phyloP scores from a whole-genome alignment of 30 jellyfish, hydroid and myxozoan species.

The Rhopilema esculentum region DNA sequence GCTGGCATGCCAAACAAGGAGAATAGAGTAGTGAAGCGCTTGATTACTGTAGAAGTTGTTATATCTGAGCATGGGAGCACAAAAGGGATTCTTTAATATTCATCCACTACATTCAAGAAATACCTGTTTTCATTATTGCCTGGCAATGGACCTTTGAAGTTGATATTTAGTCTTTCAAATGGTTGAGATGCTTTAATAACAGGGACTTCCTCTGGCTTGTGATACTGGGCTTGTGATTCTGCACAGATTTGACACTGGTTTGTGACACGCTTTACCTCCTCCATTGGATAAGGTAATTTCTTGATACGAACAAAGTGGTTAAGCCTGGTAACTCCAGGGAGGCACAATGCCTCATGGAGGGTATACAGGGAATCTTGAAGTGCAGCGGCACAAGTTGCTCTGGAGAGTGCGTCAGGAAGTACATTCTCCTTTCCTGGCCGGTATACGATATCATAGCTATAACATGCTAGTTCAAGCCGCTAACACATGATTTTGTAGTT shows the following conservation, averaged over 20 bases:
- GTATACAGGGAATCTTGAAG: conserved; percentile 5
- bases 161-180: conserved; percentile 37
- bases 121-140: conserved; percentile 28
- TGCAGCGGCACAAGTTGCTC: conserved; percentile 54
- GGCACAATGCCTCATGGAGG: conserved; percentile 77
- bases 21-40: conserved; percentile 35
- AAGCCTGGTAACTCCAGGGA: conserved; percentile 78
- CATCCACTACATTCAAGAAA: conserved; percentile 67
- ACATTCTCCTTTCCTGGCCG: conserved; percentile 83
- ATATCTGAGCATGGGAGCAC: conserved; percentile 58
- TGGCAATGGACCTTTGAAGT: conserved; percentile 72
- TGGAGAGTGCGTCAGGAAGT: conserved; percentile 66
- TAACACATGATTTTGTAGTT: conserved; percentile 77
- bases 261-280: conserved; percentile 21
- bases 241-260: not conserved
- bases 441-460: conserved; percentile 69
- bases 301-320: conserved; percentile 34
- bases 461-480: conserved; percentile 75
- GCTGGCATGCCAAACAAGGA: conserved; percentile 82
- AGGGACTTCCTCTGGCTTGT: not conserved
- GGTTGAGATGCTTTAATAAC: conserved; percentile 28
- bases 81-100: conserved; percentile 78
- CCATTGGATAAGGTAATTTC: conserved; percentile 33
- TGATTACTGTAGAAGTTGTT: conserved; percentile 51
- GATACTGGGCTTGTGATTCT: not conserved